phyloP scores from a whole-genome alignment of 2,797 vertebrate genomes.

The Lutjanus campechanus region DNA sequence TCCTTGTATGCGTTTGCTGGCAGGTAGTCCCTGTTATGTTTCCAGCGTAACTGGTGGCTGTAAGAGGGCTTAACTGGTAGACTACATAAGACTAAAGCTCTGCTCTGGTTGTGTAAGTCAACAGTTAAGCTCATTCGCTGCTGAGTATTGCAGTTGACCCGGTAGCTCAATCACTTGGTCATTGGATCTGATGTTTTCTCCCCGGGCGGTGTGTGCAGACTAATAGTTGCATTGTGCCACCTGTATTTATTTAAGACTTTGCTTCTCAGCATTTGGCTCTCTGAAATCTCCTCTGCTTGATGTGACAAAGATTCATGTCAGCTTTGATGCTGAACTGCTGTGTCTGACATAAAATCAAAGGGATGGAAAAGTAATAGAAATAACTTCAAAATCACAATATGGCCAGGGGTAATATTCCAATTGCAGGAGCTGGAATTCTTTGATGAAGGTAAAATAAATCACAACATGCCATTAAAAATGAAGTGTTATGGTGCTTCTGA shows the following conservation, averaged over 20 bases:
- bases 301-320: background rate
- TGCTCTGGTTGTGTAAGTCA: conserved; percentile 61
- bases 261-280: background rate
- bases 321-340: background rate
- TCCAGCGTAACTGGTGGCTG: conserved; percentile 19
- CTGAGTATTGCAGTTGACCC: conserved; percentile 14
- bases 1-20: too few relatives aligned
- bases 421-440: too few relatives aligned
- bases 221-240: background rate
- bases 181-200: conserved; percentile 19
- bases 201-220: background rate
- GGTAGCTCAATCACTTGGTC: conserved; percentile 16
- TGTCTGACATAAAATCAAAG: conserved; percentile 33
- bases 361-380: too few relatives aligned
- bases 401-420: too few relatives aligned
- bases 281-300: background rate
- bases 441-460: too few relatives aligned
- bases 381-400: too few relatives aligned
- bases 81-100: conserved; percentile 48
- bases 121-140: conserved; percentile 56
- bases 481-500: too few relatives aligned
- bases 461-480: too few relatives aligned
- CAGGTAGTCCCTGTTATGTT: background rate
- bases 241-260: background rate
- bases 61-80: conserved; percentile 51